Evolutionary conservation across 2,113 vertebrate species (phyloP).

Genomic region (Hirundichthys speculiger): DNA sequence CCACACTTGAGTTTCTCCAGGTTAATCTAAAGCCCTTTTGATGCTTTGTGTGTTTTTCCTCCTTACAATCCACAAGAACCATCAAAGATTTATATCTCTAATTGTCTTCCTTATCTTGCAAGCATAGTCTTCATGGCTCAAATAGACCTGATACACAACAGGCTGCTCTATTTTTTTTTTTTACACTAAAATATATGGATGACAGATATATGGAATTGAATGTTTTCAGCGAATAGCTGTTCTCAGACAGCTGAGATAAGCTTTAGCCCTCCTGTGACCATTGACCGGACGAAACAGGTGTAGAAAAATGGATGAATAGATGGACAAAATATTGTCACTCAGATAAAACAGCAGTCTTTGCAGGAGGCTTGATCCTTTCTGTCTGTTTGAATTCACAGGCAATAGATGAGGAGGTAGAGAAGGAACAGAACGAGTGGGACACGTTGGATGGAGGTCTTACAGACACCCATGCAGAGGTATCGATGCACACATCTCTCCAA

Average conservation of each 20-base stretch:
- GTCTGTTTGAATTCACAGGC: slow-evolving; percentile 63
- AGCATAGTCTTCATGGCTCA: too few relatives aligned
- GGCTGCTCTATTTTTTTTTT: too few relatives aligned
- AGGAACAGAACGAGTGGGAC: slow-evolving; percentile 60
- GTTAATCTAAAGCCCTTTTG: too few relatives aligned
- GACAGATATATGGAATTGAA: not conserved
- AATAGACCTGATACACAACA: too few relatives aligned
- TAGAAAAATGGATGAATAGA: not conserved
- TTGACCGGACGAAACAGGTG: not conserved
- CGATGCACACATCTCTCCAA: not conserved
- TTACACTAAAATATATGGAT: too few relatives aligned
- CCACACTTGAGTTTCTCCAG: too few relatives aligned
- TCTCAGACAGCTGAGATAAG: not conserved
- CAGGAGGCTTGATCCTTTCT: slow-evolving; percentile 6
- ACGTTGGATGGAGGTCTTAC: slow-evolving; percentile 25
- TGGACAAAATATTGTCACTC: not conserved
- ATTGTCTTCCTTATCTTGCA: too few relatives aligned
- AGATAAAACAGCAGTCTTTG: not conserved
- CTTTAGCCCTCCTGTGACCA: not conserved
- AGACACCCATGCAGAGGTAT: slow-evolving; percentile 86
- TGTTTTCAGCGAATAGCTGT: not conserved
- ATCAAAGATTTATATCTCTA: not conserved
- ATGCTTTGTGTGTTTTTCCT: too few relatives aligned
- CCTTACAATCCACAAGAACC: too few relatives aligned
- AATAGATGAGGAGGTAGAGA: slow-evolving; percentile 87